A percentile compares a stretch with the other conserved stretches of the same genome.
These are phyloP conservation scores for Formica exsecta DNA, from an alignment of 1,140 invertebrate species.

Conservation along the genomic window DNA sequence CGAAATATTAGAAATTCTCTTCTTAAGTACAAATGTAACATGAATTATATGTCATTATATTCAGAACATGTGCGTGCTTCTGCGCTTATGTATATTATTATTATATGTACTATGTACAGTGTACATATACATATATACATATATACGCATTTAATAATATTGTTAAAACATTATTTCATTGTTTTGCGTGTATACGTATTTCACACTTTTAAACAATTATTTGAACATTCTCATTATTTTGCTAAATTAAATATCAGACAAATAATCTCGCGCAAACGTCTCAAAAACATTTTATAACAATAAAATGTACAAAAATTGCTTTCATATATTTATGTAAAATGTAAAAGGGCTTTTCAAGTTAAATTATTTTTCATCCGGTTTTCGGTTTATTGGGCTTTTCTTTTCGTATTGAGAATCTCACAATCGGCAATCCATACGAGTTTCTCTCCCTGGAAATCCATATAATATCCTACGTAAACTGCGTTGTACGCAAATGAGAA, in stretches of 20 bases:
- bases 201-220: background rate
- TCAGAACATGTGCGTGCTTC: background rate
- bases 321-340: background rate
- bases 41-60: background rate
- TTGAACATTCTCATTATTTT: background rate
- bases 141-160: background rate
- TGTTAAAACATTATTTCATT: background rate
- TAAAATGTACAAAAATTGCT: background rate
- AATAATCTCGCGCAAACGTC: background rate
- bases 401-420: background rate
- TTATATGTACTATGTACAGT: background rate
- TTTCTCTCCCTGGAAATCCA: background rate
- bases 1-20: constrained; percentile 13
- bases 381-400: background rate
- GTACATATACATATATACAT: background rate
- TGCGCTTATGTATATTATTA: background rate
- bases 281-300: background rate
- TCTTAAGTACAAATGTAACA: background rate
- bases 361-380: background rate
- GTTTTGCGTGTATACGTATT: background rate
- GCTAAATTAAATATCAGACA: background rate
- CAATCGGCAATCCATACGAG: background rate
- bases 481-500: background rate
- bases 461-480: background rate
- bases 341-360: background rate